These are phyloP conservation scores for Brachyhypopomus occidentalis DNA, from an alignment of 2,113 vertebrate species.

Conservation along the genomic window DNA sequence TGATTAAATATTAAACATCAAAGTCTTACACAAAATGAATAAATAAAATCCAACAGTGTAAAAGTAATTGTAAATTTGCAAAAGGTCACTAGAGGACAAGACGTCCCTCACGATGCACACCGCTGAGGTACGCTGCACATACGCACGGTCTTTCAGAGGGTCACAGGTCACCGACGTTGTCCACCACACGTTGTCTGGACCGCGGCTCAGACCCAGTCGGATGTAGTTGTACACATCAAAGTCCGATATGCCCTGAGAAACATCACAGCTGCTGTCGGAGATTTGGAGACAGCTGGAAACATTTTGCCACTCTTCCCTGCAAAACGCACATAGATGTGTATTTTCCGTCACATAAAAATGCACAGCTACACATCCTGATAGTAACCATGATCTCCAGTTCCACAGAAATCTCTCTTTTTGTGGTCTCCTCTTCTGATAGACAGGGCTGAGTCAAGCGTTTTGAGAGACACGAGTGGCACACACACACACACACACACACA, in stretches of 20 bases:
- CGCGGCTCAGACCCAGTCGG: conserved; percentile 59
- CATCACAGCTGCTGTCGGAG: conserved; percentile 61
- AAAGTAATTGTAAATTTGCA: too few species aligned
- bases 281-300: conserved; percentile 65
- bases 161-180: conserved; percentile 55
- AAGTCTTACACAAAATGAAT: too few species aligned
- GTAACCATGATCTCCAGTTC: conserved; percentile 14
- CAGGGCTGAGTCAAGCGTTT: conserved; percentile 5
- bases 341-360: not conserved
- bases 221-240: conserved; percentile 62
- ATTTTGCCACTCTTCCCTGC: conserved; percentile 64
- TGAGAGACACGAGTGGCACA: not conserved
- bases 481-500: too few species aligned
- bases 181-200: conserved; percentile 51
- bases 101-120: not conserved
- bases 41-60: too few species aligned
- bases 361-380: not conserved
- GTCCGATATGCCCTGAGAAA: conserved; percentile 61
- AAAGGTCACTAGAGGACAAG: not conserved
- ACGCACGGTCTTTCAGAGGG: conserved; percentile 55
- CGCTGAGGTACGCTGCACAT: not conserved
- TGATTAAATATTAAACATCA: too few species aligned
- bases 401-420: conserved; percentile 12
- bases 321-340: not conserved
- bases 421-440: not conserved